Conservation (phyloP, 2,797 vertebrate genomes). For the Sternotherus odoratus region DNA sequence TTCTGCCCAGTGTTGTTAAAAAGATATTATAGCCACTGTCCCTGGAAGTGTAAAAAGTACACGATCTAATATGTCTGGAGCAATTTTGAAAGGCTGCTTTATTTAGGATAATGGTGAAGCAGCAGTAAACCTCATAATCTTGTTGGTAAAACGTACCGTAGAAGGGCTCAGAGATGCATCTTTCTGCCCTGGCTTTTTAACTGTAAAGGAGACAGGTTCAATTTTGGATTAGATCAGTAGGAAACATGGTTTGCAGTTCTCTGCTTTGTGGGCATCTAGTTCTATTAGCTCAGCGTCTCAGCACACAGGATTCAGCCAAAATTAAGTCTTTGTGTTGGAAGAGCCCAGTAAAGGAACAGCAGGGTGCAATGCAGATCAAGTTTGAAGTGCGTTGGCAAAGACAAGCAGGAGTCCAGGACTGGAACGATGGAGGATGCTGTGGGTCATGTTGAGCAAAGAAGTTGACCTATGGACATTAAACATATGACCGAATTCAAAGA, state of each 20-base stretch:
- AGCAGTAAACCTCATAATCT: slow-evolving; percentile 74
- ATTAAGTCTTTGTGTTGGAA: neutral
- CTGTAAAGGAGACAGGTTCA: neutral
- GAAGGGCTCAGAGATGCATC: slow-evolving; percentile 34
- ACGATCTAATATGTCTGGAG: slow-evolving; percentile 70
- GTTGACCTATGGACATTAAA: too few species aligned
- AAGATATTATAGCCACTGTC: slow-evolving; percentile 76
- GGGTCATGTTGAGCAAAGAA: neutral
- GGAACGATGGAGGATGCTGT: neutral
- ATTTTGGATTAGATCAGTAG: neutral
- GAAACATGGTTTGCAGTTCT: neutral
- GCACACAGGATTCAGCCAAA: neutral
- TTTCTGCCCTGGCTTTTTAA: neutral
- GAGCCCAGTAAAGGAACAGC: neutral
- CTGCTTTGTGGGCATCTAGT: neutral
- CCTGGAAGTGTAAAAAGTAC: slow-evolving; percentile 70
- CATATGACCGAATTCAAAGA: neutral
- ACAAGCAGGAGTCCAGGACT: neutral
- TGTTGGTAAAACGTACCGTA: slow-evolving; percentile 21
- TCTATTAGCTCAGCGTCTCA: neutral
- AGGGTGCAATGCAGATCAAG: neutral
- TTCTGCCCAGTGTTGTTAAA: slow-evolving; percentile 73
- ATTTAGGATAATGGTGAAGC: slow-evolving; percentile 76
- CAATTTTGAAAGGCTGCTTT: slow-evolving; percentile 71
- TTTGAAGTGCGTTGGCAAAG: neutral